Base-by-base conservation (phyloP, 2,888 invertebrate genomes). In the Drosophila subsilvestris region DNA sequence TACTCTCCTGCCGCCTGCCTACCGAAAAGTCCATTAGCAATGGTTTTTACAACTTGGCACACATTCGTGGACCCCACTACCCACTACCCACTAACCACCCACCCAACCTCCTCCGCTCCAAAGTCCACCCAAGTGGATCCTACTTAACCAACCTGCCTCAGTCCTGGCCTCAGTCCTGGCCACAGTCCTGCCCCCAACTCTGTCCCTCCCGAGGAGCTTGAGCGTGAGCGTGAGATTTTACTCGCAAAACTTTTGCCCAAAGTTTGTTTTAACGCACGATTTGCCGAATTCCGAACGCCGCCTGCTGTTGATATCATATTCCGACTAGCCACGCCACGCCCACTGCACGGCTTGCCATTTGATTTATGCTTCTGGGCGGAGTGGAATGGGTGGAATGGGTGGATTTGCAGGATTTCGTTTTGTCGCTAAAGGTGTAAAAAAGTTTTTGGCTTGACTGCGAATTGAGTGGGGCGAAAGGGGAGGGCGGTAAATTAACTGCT, bases 281-380 rank as follows among this genome's bases (percentile, higher is more conserved):
- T 84, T 86, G 80, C 86, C 77, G 80, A 78, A 67, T 67, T 63
- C 68, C 77, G 88, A 78, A 67, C 63, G 62, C 68, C 77, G 86
- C 86, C 88, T 87, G 84, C 86, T 83, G 80, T 84, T 84, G 84
- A 88, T 84, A 84, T 84, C 88, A 84, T 86, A 83, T 86, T 88
- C 73, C 55, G 44, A 71, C 56, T 68, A 63, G 68, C 62, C 78
- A 82, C 76, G 76, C 81, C 82, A 82, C 76, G 76, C 81, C 82
- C 76, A 75, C 63, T 56, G 44, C 67, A 48, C 54, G 61, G 70
- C 62, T 60, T 70, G 66, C 68, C 78, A 75, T 74, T 68, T 85
- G 86, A 84, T 84, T 84, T 84, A 84, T 87, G 77, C 62, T 47
- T n/a, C 48, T 47, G n/a, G 61, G 73, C 69, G 63, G 70, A 25